Conservation (phyloP, 2,113 vertebrate species). For the Grus americana region DNA sequence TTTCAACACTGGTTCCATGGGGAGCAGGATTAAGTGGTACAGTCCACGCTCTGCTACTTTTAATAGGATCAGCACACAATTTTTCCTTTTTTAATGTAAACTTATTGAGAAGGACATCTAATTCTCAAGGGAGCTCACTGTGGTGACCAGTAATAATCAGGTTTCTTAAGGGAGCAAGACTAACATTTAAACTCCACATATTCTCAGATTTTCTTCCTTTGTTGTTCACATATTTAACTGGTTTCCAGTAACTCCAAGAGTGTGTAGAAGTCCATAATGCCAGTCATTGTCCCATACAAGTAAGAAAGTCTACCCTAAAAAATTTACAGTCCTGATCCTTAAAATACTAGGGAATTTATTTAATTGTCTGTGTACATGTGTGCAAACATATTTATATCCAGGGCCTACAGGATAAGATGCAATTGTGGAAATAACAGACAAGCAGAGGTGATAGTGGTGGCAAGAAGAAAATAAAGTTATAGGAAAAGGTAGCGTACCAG, state of each 20-base stretch:
- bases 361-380: neutral
- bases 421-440: neutral
- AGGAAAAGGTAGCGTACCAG: neutral
- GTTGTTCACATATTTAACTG: neutral
- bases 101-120: neutral
- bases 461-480: neutral
- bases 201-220: neutral
- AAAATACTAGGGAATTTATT: neutral
- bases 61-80: neutral
- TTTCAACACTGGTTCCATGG: neutral
- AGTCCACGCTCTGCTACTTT: neutral
- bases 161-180: neutral
- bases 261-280: neutral
- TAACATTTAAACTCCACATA: neutral
- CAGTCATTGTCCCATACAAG: neutral
- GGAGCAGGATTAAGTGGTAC: neutral
- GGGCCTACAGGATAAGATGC: neutral
- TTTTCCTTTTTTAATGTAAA: neutral
- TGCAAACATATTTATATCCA: neutral
- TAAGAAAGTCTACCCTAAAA: neutral
- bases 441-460: neutral
- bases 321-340: neutral
- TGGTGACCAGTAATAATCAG: neutral
- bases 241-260: neutral
- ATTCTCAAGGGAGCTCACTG: neutral